These are phyloP conservation scores for Pristionchus exspectatus DNA, from an alignment of 2,888 invertebrate genomes.

Conservation along the genomic window DNA sequence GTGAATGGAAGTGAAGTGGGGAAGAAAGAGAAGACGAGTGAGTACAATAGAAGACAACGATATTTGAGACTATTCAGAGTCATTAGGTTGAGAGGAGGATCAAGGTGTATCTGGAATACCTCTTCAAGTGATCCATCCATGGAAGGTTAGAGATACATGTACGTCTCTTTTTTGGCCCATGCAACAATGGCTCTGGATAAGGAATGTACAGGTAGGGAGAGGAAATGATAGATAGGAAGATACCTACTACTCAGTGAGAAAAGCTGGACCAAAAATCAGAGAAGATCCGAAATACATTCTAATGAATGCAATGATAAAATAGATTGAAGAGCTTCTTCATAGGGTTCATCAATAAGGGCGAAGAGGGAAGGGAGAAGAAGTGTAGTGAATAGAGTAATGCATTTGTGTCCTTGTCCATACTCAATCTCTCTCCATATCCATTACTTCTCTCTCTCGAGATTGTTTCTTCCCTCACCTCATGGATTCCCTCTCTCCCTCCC, in stretches of 20 bases:
- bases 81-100: slow-evolving; percentile 19
- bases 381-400: not conserved
- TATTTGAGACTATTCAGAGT: slow-evolving; percentile 46
- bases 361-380: not conserved
- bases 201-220: no score
- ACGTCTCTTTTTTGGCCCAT: no score
- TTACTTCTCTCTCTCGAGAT: slow-evolving; percentile 3
- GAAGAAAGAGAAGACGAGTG: slow-evolving; percentile 17
- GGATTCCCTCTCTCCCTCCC: not conserved
- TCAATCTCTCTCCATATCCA: slow-evolving; percentile 32
- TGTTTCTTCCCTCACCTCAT: slow-evolving; percentile 32
- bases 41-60: not conserved
- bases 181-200: no score
- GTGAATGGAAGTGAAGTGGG: not conserved
- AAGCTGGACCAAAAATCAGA: no score
- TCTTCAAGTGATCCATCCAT: not conserved
- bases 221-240: no score
- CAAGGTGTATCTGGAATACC: not conserved
- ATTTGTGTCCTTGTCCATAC: slow-evolving; percentile 28
- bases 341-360: not conserved
- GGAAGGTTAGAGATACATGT: not conserved
- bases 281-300: no score
- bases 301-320: no score
- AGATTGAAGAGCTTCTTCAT: not conserved
- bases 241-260: no score